Percentiles rank a stretch among this genome's conserved stretches.
Evolutionary conservation across 2,797 vertebrate genomes (phyloP).

Genomic region (Hippopotamyrus pictus): DNA sequence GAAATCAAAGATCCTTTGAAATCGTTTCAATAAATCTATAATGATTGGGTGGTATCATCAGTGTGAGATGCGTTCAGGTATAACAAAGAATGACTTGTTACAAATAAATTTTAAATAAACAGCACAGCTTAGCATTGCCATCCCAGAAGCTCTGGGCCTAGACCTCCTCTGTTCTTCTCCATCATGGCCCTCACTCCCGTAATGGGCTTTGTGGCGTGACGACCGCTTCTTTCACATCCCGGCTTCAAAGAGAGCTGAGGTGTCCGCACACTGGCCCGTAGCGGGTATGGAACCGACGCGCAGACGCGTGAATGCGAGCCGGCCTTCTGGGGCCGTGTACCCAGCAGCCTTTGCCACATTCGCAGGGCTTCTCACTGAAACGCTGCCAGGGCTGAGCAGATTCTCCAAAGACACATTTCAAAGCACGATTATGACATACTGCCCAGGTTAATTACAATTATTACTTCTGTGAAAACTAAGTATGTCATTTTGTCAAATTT

Average conservation of each 20-base stretch:
- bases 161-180: not conserved
- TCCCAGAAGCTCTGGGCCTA: not conserved
- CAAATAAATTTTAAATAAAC: not conserved
- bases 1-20: constrained; percentile 2
- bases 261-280: not conserved
- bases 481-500: not conserved
- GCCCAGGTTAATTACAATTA: not conserved
- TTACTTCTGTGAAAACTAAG: not conserved
- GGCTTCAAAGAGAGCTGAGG: not conserved
- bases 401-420: not conserved
- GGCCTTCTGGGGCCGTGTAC: not conserved
- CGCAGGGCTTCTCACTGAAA: not conserved
- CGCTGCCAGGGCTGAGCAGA: not conserved
- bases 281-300: not conserved
- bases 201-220: not conserved
- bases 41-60: not conserved
- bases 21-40: not conserved
- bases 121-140: not conserved
- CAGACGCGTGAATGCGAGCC: not conserved
- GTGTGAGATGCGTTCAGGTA: not conserved
- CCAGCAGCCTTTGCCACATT: not conserved
- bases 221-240: not conserved
- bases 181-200: not conserved
- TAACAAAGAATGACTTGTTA: not conserved
- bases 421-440: not conserved